Percentiles rank a stretch among this genome's conserved stretches.
Conservation (phyloP, 2,797 vertebrate genomes). For the Paramormyrops hopkinsi region DNA sequence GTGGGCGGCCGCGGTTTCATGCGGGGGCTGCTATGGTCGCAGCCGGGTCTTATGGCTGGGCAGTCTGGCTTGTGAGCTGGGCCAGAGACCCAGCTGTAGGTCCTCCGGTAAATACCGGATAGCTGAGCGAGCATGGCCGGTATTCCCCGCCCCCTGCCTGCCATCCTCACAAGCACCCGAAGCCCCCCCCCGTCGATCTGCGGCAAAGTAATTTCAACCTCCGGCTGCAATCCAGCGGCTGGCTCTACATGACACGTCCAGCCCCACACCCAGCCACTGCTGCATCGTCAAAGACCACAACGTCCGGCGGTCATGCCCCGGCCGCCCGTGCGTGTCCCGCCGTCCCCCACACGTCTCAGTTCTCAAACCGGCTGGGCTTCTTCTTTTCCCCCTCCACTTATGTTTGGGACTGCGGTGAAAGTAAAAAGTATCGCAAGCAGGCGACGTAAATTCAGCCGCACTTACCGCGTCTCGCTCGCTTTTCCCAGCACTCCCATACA, state of each 20-base stretch:
- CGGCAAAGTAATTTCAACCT: background rate
- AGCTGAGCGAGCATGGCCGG: background rate
- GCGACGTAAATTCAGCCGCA: slow-evolving; percentile 30
- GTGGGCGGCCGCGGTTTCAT: background rate
- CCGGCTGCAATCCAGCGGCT: background rate
- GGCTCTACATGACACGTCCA: slow-evolving; percentile 6
- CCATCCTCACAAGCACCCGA: background rate
- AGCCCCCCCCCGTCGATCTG: background rate
- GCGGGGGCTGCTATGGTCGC: background rate
- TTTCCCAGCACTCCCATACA: slow-evolving; percentile 59
- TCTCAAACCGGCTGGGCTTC: background rate
- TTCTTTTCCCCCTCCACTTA: background rate
- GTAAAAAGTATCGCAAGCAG: slow-evolving; percentile 8
- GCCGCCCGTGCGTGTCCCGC: background rate
- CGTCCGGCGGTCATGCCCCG: background rate
- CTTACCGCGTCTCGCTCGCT: slow-evolving; percentile 57
- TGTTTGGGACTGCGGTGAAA: slow-evolving; percentile 49
- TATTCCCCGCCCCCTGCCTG: background rate
- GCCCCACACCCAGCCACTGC: background rate
- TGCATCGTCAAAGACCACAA: slow-evolving; percentile 3
- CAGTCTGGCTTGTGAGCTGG: background rate
- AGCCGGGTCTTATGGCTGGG: background rate
- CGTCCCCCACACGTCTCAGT: background rate
- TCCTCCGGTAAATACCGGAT: background rate
- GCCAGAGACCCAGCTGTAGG: background rate